Percentiles rank a stretch among this genome's conserved stretches.
phyloP scores from a whole-genome alignment of 1,140 invertebrate genomes.

The Papilio xuthus region DNA sequence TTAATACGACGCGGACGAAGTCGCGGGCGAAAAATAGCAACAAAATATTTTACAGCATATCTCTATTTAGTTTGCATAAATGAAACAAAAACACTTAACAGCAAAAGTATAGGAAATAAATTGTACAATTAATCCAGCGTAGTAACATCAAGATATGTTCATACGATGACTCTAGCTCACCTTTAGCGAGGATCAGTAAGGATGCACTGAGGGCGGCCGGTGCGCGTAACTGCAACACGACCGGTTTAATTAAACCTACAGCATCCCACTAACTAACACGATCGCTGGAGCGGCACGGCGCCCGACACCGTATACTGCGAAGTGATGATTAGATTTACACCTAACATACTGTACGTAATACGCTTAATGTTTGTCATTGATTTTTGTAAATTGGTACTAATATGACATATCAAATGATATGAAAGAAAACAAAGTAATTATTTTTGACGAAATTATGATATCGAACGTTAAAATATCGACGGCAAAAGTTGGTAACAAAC shows the following conservation, averaged over 20 bases:
- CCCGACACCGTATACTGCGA: background rate
- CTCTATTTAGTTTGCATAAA: too few relatives aligned
- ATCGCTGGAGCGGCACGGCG: conserved; percentile 43
- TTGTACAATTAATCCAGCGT: background rate
- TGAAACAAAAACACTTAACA: too few relatives aligned
- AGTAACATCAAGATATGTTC: background rate
- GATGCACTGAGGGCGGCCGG: conserved; percentile 8
- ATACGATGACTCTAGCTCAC: background rate
- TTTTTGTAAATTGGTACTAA: background rate
- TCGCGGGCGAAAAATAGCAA: too few relatives aligned
- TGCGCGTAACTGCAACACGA: conserved; percentile 49
- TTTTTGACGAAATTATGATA: background rate
- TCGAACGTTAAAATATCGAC: too few relatives aligned
- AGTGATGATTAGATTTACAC: conserved; percentile 28
- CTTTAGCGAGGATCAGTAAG: background rate
- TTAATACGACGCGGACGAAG: too few relatives aligned
- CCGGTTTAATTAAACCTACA: conserved; percentile 57
- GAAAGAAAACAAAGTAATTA: too few relatives aligned
- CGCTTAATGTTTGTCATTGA: background rate
- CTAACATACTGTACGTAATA: background rate
- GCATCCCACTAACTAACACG: conserved; percentile 52
- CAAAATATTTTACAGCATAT: too few relatives aligned
- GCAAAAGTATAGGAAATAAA: too few relatives aligned
- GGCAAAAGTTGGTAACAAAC: too few relatives aligned
- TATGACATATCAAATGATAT: background rate